Conservation (phyloP, 2,888 invertebrate species). For the Phytoseiulus persimilis region DNA sequence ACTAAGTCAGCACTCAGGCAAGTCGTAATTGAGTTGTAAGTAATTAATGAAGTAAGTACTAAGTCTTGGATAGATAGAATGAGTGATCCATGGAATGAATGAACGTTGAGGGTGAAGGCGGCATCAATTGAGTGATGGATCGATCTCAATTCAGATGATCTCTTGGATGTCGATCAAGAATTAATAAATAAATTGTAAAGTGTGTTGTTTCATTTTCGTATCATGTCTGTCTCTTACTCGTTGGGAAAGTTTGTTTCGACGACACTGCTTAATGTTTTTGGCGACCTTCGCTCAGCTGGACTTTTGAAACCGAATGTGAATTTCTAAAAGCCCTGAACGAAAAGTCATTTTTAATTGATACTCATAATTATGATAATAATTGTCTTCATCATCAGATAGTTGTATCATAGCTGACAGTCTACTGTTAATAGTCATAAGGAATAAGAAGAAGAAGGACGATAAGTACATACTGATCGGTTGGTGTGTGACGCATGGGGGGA, state of each 20-base stretch:
- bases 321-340: constrained; percentile 39
- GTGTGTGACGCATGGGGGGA: background rate
- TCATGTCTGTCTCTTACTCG: background rate
- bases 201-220: background rate
- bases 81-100: background rate
- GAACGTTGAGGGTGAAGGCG: background rate
- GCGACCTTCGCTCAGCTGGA: constrained; percentile 28
- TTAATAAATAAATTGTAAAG: background rate
- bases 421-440: background rate
- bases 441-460: background rate
- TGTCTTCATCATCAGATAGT: background rate
- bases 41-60: background rate
- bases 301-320: constrained; percentile 29
- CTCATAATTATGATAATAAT: constrained; percentile 19
- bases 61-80: background rate
- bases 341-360: constrained; percentile 34
- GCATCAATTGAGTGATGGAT: background rate
- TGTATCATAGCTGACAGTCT: background rate
- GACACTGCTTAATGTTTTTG: constrained; percentile 21
- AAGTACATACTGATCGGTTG: constrained; percentile 5
- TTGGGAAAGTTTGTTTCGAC: background rate
- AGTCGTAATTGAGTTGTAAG: background rate
- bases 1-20: background rate
- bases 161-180: background rate
- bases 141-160: background rate